Evolutionary conservation across 2,888 invertebrate species (phyloP).

Genomic region (Mesopsocus fuscifrons): DNA sequence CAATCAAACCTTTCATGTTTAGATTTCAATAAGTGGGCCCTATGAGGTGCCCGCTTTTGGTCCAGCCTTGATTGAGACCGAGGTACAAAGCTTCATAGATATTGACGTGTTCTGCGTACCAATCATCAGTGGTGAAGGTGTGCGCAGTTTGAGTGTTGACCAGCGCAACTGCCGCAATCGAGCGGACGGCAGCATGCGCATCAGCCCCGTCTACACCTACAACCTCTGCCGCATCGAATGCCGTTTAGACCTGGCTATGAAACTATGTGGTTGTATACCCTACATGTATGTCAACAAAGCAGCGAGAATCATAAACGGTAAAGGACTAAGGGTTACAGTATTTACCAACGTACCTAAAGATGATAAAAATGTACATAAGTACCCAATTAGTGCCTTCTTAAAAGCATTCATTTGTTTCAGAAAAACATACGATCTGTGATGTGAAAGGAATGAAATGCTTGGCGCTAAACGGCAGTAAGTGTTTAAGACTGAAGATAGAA

Average conservation of each 20-base stretch:
- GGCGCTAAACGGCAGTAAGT: background rate
- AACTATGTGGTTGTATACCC: constrained; percentile 23
- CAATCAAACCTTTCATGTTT: background rate
- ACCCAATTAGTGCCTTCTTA: too few relatives aligned
- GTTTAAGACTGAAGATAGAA: too few relatives aligned
- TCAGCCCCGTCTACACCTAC: constrained; percentile 21
- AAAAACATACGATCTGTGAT: constrained; percentile 8
- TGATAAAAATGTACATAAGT: too few relatives aligned
- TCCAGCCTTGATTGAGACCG: background rate
- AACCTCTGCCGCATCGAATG: constrained; percentile 24
- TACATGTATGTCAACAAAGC: constrained; percentile 22
- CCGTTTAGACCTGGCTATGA: constrained; percentile 20
- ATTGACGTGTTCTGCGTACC: constrained; percentile 37
- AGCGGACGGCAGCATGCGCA: constrained; percentile 20
- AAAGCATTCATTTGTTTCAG: constrained; percentile 13
- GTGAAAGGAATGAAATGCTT: background rate
- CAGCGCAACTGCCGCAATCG: constrained; percentile 22
- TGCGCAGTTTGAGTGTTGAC: constrained; percentile 19
- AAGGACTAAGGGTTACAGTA: too few relatives aligned
- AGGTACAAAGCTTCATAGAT: constrained; percentile 29
- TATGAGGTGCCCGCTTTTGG: background rate
- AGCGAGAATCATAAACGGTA: too few relatives aligned
- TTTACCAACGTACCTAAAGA: too few relatives aligned
- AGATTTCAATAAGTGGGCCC: background rate
- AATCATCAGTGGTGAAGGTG: constrained; percentile 36